Evolutionary conservation across 2,888 invertebrate species (phyloP), one percentile per base, ranked within the genome.

Genomic region (Drosophila lutescens): DNA sequence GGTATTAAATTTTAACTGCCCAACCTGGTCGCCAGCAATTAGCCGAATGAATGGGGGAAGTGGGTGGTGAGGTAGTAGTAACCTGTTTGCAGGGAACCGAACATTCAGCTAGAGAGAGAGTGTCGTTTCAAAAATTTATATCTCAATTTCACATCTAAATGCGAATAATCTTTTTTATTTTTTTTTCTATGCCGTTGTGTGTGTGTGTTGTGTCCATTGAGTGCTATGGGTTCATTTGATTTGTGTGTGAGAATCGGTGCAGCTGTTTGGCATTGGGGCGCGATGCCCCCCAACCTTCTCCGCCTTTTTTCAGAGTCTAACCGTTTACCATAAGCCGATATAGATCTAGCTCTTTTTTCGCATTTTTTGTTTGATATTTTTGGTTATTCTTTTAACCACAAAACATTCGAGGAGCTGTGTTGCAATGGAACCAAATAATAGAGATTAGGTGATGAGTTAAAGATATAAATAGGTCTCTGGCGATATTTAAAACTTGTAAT

Each of bases 111-210:
- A 65, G 60, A 58, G 61, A 58, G 63, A 47, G 74, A 72, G 76
- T 80, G 80, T 80, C 86, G 84, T 86, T 86, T 84, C 78, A 86
- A 86, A 78, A 86, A 86, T 86, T 86, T 88, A 88, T 86, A 86
- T 86, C 86, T 86, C 88, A 77, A 86, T 86, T 88, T 88, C 84
- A 86, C 88, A 86, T 86, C 86, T 86, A 88, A 86, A 86, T 86
- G 86, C 86, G 88, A 86, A 88, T 88, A 86, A 85, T 79, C 79
- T 88, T 79, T 86, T 79, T 49, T 30, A 8, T 8, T 53, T 13
- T 66, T 46, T 50, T 10, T 65, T 44, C 51, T 34, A 46, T 46
- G 47, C 53, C 47, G 17, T 44, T 20, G n/a, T 69, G 62, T 54
- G 26, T 54, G 26, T 26, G 53, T 57, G 43, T 44, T 41, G 10